Evolutionary conservation across 2,888 invertebrate species (phyloP), one percentile per base, ranked within the genome.

Genomic region (Drosophila seclusa): DNA sequence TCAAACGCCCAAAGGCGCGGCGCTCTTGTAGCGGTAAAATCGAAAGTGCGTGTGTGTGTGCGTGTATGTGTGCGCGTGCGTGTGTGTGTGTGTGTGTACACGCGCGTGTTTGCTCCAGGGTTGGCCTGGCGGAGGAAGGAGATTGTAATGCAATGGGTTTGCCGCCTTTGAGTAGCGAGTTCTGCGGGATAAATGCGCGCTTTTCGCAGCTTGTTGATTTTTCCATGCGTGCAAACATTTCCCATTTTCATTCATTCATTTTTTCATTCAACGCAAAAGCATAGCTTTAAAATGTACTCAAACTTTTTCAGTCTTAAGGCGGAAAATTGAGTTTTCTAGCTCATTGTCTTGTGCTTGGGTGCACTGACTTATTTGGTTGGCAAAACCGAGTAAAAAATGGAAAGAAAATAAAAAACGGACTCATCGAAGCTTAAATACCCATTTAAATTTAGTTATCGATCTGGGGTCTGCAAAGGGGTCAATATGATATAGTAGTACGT

Each of bases 171-270:
- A 4, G 36, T 21, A 27, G 38, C 10, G 24, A 29, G 18, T 40
- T 5, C 36, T 58, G 63, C 54, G 54, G 59, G 21, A 54, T 55
- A 55, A 77, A 34, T 38, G 54, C 63, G 64, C 48, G 60, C 68
- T 70, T 68, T 80, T 88, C 75, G 76, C 73, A 64, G 85, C 87
- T 87, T 89, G 85, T 89, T 85, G 89, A 83, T 77, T 89, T 89
- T 85, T 67, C 82, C 74, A 74, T 73, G 82, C 73, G 81, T 83
- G 83, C 80, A 80, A 85, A 77, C 83, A 79, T 71, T 73, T 68
- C 66, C 66, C 81, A 83, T 73, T 80, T 86, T 80, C 86, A 88
- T 85, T 86, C 87, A 86, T 78, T 48, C 69, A 76, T n/a, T 29
- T 13, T 24, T 40, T 40, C 68, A 53, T 57, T 57, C 27, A 32